phyloP scores from a whole-genome alignment of 2,113 vertebrate species.

The Thalassarche chlororhynchos region DNA sequence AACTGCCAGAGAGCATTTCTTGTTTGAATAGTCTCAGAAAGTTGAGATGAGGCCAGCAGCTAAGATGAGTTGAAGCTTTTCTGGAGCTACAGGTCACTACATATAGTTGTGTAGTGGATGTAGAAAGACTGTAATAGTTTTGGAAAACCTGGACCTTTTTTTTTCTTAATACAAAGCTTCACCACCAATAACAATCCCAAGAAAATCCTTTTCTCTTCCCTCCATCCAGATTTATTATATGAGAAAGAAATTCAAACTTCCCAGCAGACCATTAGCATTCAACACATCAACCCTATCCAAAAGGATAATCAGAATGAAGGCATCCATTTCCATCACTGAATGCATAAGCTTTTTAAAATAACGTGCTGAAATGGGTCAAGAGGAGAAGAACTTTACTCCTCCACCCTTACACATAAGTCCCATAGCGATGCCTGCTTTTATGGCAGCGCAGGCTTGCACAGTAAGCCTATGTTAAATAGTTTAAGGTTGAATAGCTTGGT shows the following conservation, averaged over 20 bases:
- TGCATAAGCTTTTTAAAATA: slow-evolving; percentile 24
- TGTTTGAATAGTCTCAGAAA: neutral
- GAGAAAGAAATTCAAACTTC: neutral
- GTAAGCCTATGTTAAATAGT: slow-evolving; percentile 23
- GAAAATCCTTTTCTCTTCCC: neutral
- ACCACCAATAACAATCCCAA: neutral
- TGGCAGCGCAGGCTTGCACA: neutral
- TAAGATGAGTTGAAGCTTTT: neutral
- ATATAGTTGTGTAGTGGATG: fast-evolving
- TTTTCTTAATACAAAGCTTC: neutral
- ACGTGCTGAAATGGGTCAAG: neutral
- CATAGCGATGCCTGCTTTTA: neutral
- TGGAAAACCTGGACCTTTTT: neutral
- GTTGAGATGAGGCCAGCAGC: neutral
- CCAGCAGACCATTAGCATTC: neutral
- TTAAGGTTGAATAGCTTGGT: slow-evolving; percentile 5
- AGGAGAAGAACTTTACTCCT: neutral
- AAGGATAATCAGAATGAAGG: neutral
- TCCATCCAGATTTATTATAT: neutral
- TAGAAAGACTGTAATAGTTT: neutral
- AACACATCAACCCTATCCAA: neutral
- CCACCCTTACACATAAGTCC: neutral
- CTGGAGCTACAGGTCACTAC: neutral
- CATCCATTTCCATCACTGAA: neutral
- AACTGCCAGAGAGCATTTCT: neutral